These are phyloP conservation scores for Griposia aprilina DNA, from an alignment of 2,888 invertebrate species.

Conservation along the genomic window DNA sequence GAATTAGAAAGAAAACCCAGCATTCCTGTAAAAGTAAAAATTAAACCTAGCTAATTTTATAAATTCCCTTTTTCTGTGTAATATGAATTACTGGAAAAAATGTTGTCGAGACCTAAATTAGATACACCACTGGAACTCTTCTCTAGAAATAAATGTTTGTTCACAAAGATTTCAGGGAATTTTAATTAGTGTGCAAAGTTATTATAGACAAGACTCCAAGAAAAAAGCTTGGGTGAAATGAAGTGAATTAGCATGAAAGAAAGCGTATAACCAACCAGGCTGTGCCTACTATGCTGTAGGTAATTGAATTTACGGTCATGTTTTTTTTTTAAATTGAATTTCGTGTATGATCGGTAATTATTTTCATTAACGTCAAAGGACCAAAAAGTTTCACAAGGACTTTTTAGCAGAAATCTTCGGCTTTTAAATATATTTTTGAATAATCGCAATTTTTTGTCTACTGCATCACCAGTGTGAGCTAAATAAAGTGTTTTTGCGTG, in stretches of 20 bases:
- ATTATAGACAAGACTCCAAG: background rate
- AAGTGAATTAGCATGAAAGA: background rate
- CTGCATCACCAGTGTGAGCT: background rate
- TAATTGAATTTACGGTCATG: background rate
- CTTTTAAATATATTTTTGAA: background rate
- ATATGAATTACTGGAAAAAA: slow-evolving; percentile 5
- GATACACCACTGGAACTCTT: background rate
- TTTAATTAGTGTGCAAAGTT: slow-evolving; percentile 39
- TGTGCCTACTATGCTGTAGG: no score
- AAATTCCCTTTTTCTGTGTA: background rate
- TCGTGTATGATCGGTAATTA: background rate
- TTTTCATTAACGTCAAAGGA: background rate
- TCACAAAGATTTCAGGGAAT: slow-evolving; percentile 21
- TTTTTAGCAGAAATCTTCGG: background rate
- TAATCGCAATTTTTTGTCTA: background rate
- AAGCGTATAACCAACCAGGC: background rate
- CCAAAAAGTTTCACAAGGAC: background rate
- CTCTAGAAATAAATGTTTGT: slow-evolving; percentile 1
- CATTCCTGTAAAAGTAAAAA: background rate
- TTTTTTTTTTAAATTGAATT: background rate
- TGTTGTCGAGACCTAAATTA: background rate
- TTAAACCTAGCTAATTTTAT: background rate
- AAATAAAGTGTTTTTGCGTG: background rate
- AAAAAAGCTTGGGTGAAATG: background rate
- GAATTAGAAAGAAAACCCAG: background rate